Conservation (phyloP, 2,113 vertebrate species). For the Lasiurus cinereus region DNA sequence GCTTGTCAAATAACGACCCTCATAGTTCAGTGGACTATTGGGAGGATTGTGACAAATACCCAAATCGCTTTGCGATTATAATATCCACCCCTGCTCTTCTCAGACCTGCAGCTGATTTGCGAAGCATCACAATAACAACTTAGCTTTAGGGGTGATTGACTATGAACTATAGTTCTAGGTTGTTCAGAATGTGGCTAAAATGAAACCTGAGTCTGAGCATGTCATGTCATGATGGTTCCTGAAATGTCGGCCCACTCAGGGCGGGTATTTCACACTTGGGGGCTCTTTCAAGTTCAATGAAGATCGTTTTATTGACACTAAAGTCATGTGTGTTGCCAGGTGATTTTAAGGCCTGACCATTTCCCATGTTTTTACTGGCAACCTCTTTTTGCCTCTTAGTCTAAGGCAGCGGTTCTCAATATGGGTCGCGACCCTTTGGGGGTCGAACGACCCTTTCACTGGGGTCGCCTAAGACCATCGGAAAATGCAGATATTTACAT, state of each 20-base stretch:
- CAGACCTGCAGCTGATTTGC: background rate
- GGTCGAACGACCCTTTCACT: too few relatives aligned
- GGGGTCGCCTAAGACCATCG: too few relatives aligned
- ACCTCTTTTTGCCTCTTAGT: background rate
- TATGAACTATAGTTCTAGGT: background rate
- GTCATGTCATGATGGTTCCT: background rate
- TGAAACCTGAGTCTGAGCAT: background rate
- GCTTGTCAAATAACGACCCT: background rate
- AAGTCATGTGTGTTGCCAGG: background rate
- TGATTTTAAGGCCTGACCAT: background rate
- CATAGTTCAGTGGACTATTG: background rate
- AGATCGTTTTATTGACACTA: background rate
- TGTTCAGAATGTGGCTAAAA: constrained; percentile 12
- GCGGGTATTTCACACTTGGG: background rate
- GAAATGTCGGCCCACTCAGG: background rate
- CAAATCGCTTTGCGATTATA: background rate
- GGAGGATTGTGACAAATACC: background rate
- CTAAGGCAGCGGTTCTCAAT: background rate
- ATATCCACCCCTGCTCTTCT: background rate
- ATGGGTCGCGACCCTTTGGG: too few relatives aligned
- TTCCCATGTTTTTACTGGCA: background rate
- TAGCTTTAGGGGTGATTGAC: background rate
- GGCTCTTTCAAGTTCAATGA: background rate
- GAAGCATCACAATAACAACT: background rate
- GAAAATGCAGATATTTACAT: too few relatives aligned